Percentiles rank a stretch among this genome's conserved stretches.
Conservation (phyloP, 1,140 invertebrate species). For the Drosophila lacertosa region DNA sequence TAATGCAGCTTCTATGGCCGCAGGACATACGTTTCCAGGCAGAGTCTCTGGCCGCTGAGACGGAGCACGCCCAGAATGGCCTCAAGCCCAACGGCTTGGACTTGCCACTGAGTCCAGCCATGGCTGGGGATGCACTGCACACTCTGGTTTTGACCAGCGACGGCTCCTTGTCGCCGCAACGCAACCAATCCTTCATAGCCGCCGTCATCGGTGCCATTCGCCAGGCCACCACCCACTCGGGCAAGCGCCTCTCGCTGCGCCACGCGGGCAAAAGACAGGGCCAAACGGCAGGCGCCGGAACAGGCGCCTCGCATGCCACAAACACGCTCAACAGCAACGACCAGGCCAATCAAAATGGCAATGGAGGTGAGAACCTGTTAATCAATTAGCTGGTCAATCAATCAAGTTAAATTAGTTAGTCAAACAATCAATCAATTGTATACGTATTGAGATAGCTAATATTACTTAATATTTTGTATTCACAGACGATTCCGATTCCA, state of each 20-base stretch:
- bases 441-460: neutral
- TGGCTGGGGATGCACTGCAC: slow-evolving; percentile 50
- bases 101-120: slow-evolving; percentile 49
- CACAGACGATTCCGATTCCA: slow-evolving; percentile 85
- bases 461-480: neutral
- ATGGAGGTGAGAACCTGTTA: slow-evolving; percentile 33
- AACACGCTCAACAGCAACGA: slow-evolving; percentile 36
- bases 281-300: neutral
- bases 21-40: slow-evolving; percentile 91
- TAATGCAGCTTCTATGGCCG: slow-evolving; percentile 2
- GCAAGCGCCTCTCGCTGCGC: slow-evolving; percentile 71
- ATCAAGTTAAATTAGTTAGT: no score
- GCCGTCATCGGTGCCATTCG: slow-evolving; percentile 89
- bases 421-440: no score
- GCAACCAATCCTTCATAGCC: slow-evolving; percentile 87
- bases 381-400: no score
- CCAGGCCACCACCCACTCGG: slow-evolving; percentile 85
- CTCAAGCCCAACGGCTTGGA: slow-evolving; percentile 65
- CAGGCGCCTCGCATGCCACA: slow-evolving; percentile 13
- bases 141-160: slow-evolving; percentile 84
- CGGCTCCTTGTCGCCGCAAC: slow-evolving; percentile 86
- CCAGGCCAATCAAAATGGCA: slow-evolving; percentile 47
- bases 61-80: slow-evolving; percentile 85
- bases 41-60: slow-evolving; percentile 88
- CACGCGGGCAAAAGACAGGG: slow-evolving; percentile 55